phyloP scores from a whole-genome alignment of 2,113 vertebrate genomes.

The Cochlearius cochlearius region DNA sequence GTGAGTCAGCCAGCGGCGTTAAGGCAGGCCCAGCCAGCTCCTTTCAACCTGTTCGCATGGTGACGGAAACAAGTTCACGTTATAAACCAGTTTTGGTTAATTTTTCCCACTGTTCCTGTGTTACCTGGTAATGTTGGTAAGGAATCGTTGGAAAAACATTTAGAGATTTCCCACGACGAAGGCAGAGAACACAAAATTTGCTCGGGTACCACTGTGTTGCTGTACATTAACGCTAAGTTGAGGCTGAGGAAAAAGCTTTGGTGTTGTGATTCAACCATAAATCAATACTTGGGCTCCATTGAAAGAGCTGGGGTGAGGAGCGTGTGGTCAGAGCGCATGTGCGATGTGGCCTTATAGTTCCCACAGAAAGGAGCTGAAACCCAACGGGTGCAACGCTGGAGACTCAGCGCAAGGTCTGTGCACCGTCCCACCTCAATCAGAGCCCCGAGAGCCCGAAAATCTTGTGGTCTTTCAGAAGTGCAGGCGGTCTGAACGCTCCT shows the following conservation, averaged over 20 bases:
- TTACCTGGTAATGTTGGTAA: background rate
- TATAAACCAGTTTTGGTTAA: accelerated
- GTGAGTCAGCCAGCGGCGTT: background rate
- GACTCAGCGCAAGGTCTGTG: background rate
- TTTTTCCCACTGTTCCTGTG: background rate
- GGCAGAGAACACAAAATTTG: background rate
- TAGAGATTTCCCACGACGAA: too few species aligned
- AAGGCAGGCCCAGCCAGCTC: background rate
- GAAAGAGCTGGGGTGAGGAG: background rate
- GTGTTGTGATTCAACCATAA: background rate
- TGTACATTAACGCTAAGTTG: accelerated
- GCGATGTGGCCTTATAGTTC: accelerated
- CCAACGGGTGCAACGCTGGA: accelerated
- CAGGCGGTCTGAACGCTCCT: background rate
- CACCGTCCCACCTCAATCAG: background rate
- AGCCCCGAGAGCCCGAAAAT: background rate
- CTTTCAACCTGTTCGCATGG: background rate
- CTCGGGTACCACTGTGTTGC: background rate
- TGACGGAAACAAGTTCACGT: background rate
- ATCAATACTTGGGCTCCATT: background rate
- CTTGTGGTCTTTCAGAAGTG: background rate
- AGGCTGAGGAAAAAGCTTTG: background rate
- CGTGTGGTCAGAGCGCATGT: accelerated
- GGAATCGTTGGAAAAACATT: background rate
- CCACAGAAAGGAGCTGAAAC: background rate